Evolutionary conservation across 2,888 invertebrate species (phyloP).

Genomic region (Blera fallax): DNA sequence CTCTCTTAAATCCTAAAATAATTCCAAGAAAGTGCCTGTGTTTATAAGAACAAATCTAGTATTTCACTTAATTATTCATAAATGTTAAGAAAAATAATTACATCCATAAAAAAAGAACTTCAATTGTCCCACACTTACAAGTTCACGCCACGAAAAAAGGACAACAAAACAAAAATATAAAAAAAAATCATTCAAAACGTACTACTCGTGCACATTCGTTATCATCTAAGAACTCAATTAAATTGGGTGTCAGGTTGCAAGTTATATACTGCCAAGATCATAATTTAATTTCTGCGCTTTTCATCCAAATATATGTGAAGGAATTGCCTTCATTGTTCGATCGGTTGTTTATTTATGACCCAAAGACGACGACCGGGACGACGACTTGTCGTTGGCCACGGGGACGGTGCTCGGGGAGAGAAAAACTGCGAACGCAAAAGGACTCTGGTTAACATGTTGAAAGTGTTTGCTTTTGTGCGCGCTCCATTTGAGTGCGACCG

Average conservation of each 20-base stretch:
- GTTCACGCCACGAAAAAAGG: slow-evolving; percentile 10
- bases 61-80: not conserved
- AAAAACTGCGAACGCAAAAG: slow-evolving; percentile 8
- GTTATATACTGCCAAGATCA: slow-evolving; percentile 71
- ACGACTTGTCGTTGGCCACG: slow-evolving; percentile 7
- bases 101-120: not conserved
- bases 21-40: no score
- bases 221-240: slow-evolving; percentile 74
- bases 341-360: slow-evolving; percentile 71
- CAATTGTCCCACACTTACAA: slow-evolving; percentile 46
- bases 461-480: slow-evolving; percentile 71
- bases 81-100: not conserved
- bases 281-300: slow-evolving; percentile 72
- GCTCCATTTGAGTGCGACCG: slow-evolving; percentile 63
- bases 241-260: slow-evolving; percentile 74
- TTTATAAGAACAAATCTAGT: not conserved
- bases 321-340: slow-evolving; percentile 72
- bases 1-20: no score
- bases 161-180: not conserved
- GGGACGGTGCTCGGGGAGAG: not conserved
- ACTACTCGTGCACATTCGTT: slow-evolving; percentile 70
- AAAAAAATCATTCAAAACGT: slow-evolving; percentile 21
- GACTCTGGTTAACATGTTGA: slow-evolving; percentile 70
- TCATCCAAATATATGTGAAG: slow-evolving; percentile 70
- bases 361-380: slow-evolving; percentile 50